These are phyloP conservation scores for Cranoglanis bouderius DNA, from an alignment of 2,113 vertebrate species.

Conservation along the genomic window DNA sequence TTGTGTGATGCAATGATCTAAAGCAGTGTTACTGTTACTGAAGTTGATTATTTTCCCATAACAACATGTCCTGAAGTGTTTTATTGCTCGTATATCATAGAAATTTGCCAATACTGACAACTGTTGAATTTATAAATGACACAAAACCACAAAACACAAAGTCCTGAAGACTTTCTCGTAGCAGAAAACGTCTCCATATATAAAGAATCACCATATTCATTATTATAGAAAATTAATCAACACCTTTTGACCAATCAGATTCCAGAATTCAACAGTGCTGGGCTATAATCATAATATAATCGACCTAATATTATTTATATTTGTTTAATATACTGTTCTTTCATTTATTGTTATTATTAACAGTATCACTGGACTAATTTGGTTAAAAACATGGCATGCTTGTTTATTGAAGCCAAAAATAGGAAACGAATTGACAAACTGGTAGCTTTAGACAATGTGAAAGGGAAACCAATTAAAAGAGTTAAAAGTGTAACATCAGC, in stretches of 20 bases:
- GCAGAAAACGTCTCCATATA: neutral
- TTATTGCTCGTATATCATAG: neutral
- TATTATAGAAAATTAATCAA: neutral
- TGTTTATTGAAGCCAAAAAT: neutral
- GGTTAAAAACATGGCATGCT: neutral
- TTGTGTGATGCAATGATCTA: neutral
- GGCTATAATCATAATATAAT: neutral
- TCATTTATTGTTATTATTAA: neutral
- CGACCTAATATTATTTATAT: neutral
- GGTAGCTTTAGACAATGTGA: neutral
- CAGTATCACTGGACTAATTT: neutral
- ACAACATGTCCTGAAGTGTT: neutral
- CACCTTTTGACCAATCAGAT: neutral
- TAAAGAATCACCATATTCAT: neutral
- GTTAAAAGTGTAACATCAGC: neutral
- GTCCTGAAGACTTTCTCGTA: neutral
- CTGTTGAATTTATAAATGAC: neutral
- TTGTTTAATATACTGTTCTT: neutral
- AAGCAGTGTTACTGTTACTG: neutral
- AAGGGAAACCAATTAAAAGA: neutral
- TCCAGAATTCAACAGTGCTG: neutral
- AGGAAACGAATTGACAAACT: neutral
- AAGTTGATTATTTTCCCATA: neutral
- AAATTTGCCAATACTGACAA: neutral
- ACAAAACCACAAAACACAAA: neutral